Base-by-base conservation (phyloP, 2,797 vertebrate genomes). In the Neomorphus geoffroyi region DNA sequence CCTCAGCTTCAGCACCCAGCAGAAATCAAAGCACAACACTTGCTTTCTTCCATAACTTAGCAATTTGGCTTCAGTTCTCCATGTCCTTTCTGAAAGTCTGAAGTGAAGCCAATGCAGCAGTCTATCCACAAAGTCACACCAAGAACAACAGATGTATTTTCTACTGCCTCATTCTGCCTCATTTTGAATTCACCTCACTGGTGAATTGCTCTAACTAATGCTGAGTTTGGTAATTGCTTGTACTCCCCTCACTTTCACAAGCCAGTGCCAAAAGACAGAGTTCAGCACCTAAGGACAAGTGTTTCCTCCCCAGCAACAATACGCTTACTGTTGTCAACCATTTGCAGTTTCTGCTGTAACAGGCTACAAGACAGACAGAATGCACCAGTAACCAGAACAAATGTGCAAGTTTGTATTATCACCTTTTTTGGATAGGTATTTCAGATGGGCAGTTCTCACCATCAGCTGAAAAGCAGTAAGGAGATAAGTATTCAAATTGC, bases 81-180 rank as follows among this genome's bases (percentile, higher is more conserved):
- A 89, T 37, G 65, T 93, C 93, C 96, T 95, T 94, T 74, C 89
- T 71, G 39, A 81, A 88, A 95, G 62, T 65, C 0, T 97, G 90
- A 97, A 97, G 85, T 39, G 48, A 66, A 94, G 91, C 92, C 96
- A 97, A 67, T 37, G 89, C 70, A 93, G 64, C 61, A 46, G 79
- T 85, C 60, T 92, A 88, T 64, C 80, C 72, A 92, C 37, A 33
- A 72, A 92, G 61, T 22, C 45, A n/a, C 72, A 80, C 8, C 33
- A 79, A 41, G 41, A 45, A 54, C 87, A 97, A 65, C 35, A 95
- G 90, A 79, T 87, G 80, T 16, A 62, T 75, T 91, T 94, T 43
- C 66, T 74, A 18, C 35, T 1, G 0, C 11, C 62, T 4, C 48
- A 15, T 30, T 54, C 58, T 32, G 43, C 70, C 86, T 69, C 1